Base-by-base conservation (phyloP, 2,888 invertebrate genomes). In the Poecilobothrus nobilitatus region DNA sequence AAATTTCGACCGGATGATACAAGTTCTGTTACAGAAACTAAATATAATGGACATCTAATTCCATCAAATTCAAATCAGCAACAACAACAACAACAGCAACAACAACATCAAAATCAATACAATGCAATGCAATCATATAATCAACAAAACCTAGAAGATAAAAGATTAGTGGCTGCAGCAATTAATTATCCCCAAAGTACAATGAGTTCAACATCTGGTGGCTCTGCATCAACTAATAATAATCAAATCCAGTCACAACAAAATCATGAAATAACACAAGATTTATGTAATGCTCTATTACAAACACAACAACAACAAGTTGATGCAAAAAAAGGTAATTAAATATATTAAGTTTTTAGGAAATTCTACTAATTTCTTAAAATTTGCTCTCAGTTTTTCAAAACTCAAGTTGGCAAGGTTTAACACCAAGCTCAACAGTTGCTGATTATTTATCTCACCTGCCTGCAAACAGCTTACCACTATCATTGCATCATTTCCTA, bases 391-490 rank as follows among this genome's bases (percentile, higher is more conserved):
- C 21, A 81, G 81, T 80, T 68, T 76, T 82, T 70, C 82, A 81
- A 74, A 81, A 81, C 76, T 77, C 81, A 72, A 80, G 80, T 68
- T 82, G 82, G 82, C 82, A 82, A 73, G 79, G 81, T 27, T 72
- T 87, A 18, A 84, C 86, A n/a, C 86, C 86, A 34, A 91, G 91
- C 68, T 89, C 91, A 0, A 91, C 92, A 0, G 92, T 93, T 10
- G 92, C 92, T 12, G 92, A 93, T 81, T 93, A 93, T 80, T 84
- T 93, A 70, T 91, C 92, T 10, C 91, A 92, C 71, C 81, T 93
- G 73, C 89, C 90, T 66, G 88, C 89, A 67, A 88, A 88, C 63
- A 89, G 89, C 33, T 78, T 90, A 73, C 92, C 92, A 0, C 81
- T 93, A 68, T 91, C 91, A 34, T 82, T 93, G 67, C 93, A 93